Base-by-base conservation (phyloP, 2,888 invertebrate genomes). In the Zonitis immaculata region DNA sequence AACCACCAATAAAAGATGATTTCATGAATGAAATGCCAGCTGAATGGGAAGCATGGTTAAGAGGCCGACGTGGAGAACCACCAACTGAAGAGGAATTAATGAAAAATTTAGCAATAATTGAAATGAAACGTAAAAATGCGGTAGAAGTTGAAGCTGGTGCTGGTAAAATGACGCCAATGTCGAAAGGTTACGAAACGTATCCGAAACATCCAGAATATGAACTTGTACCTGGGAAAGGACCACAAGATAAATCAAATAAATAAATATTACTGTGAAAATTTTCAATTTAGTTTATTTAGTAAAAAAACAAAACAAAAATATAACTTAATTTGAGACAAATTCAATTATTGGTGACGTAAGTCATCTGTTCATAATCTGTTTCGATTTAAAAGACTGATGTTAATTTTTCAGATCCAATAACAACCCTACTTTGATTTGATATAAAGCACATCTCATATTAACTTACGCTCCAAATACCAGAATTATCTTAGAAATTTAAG, bases 1-100 rank as follows among this genome's bases (percentile, higher is more conserved):
- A 83, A 47, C 89, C 91, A 0, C 74, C 78, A 0, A 77, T 79
- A 42, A 80, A 82, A 14, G 78, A 80, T 39, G 82, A 85, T 54
- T 88, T 88, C 64, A 81, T 86, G 58, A 84, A 87, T 68, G 88
- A 89, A 66, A 69, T 90, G 64, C 89, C 93, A 0, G 82, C 89
- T 0, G 93, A 93, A 75, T 94, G 94, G 94, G 90, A 91, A 70
- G 80, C 92, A 6, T 94, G 93, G 93, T 75, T 94, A 44, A 78
- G 93, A 59, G 68, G 64, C 6, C 63, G 76, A 51, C 72, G 85
- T 62, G 67, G 64, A 1, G 79, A 83, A 0, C 86, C 90, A 42
- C 93, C 93, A 0, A 80, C 83, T 0, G 81, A 80, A 56, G 87
- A 88, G 57, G 92, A 93, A 76, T 77, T 92, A 7, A 76, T 81